phyloP scores from a whole-genome alignment of 2,888 invertebrate genomes.

The Thera britannica region DNA sequence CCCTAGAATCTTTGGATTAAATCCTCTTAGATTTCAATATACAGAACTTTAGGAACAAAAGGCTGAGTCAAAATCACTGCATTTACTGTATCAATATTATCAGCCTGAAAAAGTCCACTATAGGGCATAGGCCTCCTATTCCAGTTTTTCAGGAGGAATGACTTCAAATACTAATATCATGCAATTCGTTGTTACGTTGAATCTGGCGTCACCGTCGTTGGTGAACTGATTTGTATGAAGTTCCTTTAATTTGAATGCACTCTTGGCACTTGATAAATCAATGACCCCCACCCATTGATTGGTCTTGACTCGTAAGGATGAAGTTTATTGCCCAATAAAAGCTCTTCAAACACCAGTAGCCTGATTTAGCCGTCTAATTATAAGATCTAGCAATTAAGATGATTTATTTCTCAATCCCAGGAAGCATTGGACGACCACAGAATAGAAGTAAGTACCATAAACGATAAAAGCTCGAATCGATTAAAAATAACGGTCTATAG shows the following conservation, averaged over 20 bases:
- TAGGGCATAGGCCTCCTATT: too few species aligned
- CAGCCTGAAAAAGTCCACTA: too few species aligned
- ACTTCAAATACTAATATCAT: too few species aligned
- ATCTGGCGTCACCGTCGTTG: too few species aligned
- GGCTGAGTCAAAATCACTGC: too few species aligned
- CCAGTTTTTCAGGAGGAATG: too few species aligned
- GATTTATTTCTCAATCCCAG: constrained; percentile 25
- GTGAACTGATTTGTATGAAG: background rate
- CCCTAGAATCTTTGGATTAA: too few species aligned
- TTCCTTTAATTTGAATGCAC: background rate
- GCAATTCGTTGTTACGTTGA: too few species aligned
- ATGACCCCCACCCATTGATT: constrained; percentile 2
- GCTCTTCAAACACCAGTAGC: constrained; percentile 19
- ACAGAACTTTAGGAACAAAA: too few species aligned
- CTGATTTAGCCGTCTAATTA: constrained; percentile 21
- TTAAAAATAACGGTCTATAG: background rate
- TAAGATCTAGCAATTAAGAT: constrained; percentile 27
- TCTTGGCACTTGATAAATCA: constrained; percentile 6
- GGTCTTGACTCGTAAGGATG: background rate
- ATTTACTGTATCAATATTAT: too few species aligned
- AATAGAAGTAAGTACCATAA: constrained; percentile 5
- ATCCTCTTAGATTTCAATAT: too few species aligned
- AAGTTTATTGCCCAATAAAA: constrained; percentile 22
- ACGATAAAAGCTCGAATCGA: constrained; percentile 13
- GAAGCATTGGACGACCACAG: constrained; percentile 8